A percentile compares a stretch with the other conserved stretches of the same genome.
phyloP scores from a whole-genome alignment of 2,888 invertebrate genomes.

The Hipparchia sbordonii region DNA sequence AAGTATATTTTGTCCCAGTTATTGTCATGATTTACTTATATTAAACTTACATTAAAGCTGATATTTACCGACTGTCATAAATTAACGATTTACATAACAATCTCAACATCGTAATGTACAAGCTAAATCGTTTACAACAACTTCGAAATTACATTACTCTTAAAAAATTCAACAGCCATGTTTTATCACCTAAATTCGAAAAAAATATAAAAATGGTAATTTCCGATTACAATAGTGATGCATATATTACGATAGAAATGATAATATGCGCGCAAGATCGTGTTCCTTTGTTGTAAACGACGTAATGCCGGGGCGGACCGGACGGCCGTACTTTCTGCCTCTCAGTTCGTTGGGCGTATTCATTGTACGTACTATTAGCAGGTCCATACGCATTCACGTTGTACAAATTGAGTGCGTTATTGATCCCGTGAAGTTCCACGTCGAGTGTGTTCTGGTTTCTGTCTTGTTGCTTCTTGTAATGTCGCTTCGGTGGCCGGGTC shows the following conservation, averaged over 20 bases:
- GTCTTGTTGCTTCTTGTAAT: conserved; percentile 69
- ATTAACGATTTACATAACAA: conserved; percentile 52
- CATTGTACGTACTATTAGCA: conserved; percentile 64
- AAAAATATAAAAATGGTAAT: conserved; percentile 27
- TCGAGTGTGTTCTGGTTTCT: conserved; percentile 69
- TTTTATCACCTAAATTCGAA: conserved; percentile 62
- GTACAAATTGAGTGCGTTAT: conserved; percentile 69
- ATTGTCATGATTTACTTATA: conserved; percentile 63
- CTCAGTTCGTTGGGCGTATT: conserved; percentile 71
- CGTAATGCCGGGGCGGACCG: conserved; percentile 65
- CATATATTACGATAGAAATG: conserved; percentile 26
- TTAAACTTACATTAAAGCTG: conserved; percentile 59
- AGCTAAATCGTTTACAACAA: conserved; percentile 66
- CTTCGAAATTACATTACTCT: conserved; percentile 61
- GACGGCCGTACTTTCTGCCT: conserved; percentile 75
- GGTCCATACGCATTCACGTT: conserved; percentile 59
- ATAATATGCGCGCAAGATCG: conserved; percentile 23
- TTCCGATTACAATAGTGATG: conserved; percentile 28
- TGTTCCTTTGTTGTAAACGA: conserved; percentile 56
- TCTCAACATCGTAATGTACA: conserved; percentile 61
- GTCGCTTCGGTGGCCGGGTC: conserved; percentile 67
- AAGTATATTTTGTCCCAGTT: conserved; percentile 45
- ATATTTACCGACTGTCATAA: conserved; percentile 49
- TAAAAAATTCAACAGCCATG: conserved; percentile 80
- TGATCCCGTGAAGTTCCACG: conserved; percentile 65